Conservation (phyloP, 2,113 vertebrate genomes). For the Apteryx mantelli region DNA sequence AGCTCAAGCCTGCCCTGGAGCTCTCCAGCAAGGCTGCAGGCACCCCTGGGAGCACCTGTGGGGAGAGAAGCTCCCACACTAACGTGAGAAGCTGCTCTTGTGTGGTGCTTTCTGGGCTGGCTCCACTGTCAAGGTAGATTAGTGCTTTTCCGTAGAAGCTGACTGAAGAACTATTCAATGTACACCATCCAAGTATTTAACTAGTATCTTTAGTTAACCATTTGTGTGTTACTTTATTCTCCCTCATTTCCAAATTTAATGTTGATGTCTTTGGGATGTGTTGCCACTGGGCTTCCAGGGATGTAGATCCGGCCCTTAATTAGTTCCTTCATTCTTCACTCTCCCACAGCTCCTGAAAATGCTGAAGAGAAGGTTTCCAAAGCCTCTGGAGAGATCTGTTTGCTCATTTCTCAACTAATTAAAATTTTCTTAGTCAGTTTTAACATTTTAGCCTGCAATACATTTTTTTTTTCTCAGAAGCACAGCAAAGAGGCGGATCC, state of each 20-base stretch:
- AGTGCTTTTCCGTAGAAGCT: background rate
- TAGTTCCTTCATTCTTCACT: background rate
- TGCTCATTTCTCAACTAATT: background rate
- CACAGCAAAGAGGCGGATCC: background rate
- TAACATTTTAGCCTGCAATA: background rate
- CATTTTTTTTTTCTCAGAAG: background rate
- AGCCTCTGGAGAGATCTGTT: background rate
- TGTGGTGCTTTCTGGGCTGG: background rate
- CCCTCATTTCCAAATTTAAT: background rate
- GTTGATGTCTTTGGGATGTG: background rate
- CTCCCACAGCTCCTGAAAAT: background rate
- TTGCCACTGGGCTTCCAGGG: background rate
- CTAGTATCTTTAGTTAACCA: background rate
- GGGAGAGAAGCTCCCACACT: background rate
- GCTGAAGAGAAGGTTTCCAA: background rate
- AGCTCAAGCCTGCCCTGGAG: background rate
- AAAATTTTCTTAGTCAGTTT: background rate
- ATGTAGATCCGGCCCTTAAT: background rate
- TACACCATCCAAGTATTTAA: background rate
- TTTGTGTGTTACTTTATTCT: background rate
- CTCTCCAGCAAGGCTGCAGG: background rate
- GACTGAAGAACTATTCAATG: background rate
- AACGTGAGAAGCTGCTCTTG: background rate
- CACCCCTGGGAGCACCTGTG: accelerated
- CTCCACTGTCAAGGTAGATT: background rate